Evolutionary conservation across 64 coral and sea anemone species (phyloP).

Genomic region (Anthopleura sola): DNA sequence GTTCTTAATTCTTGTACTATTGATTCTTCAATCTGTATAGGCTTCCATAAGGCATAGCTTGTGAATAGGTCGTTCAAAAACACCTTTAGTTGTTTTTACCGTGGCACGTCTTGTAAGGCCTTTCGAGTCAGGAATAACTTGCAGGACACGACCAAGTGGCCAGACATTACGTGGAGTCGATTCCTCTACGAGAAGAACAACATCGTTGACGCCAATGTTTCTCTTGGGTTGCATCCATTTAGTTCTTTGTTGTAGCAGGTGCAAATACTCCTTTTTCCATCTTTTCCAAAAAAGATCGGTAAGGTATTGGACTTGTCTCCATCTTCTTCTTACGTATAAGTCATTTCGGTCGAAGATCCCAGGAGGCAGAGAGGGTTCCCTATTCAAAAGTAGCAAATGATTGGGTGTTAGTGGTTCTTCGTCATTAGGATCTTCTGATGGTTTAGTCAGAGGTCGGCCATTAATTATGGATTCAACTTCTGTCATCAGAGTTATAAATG

Average conservation of each 20-base stretch:
- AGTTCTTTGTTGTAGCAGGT: neutral
- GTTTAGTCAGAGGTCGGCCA: constrained; percentile 22
- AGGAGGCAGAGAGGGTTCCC: neutral
- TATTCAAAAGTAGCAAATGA: constrained; percentile 19
- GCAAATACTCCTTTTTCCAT: constrained; percentile 9
- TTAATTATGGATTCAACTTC: constrained; percentile 24
- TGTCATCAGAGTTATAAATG: neutral
- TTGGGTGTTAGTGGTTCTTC: constrained; percentile 21
- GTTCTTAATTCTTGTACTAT: no score
- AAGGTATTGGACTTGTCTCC: constrained; percentile 24
- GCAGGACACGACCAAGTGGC: constrained; percentile 10
- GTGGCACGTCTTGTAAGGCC: neutral
- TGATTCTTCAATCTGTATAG: neutral
- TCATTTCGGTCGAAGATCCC: constrained; percentile 10
- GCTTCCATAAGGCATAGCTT: neutral
- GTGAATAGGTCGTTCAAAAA: neutral
- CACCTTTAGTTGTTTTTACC: neutral
- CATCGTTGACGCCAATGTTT: neutral
- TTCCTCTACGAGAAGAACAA: neutral
- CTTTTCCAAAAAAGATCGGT: constrained; percentile 17
- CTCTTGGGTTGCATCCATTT: constrained; percentile 12
- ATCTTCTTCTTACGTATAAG: constrained; percentile 9
- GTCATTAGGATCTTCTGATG: constrained; percentile 29
- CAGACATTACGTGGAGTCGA: neutral
- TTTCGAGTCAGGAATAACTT: neutral